Evolutionary conservation across 2,888 invertebrate species (phyloP).

Genomic region (Cephonodes hylas): DNA sequence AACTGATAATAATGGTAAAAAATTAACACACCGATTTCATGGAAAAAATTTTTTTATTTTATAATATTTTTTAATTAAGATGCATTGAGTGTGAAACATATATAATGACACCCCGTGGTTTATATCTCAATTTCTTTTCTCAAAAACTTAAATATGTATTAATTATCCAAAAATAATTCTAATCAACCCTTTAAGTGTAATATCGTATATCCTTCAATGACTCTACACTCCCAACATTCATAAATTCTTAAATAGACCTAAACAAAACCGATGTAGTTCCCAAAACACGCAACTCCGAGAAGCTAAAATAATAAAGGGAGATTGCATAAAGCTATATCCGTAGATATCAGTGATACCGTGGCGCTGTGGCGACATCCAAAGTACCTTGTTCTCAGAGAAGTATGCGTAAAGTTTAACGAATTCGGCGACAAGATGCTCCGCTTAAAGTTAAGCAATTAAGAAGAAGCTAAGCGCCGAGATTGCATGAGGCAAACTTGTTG

Average conservation of each 20-base stretch:
- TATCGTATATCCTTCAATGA: no score
- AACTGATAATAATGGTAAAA: not conserved
- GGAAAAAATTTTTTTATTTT: not conserved
- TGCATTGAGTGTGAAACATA: no score
- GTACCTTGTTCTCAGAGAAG: constrained; percentile 48
- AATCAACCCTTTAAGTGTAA: no score
- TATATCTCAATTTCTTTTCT: no score
- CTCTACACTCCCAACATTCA: no score
- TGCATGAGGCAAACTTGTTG: constrained; percentile 70
- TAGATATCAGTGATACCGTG: not conserved
- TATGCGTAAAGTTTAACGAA: constrained; percentile 66
- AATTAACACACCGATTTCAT: not conserved
- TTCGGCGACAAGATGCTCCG: constrained; percentile 57
- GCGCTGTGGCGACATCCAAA: not conserved
- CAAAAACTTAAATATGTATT: no score
- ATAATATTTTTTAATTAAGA: no score
- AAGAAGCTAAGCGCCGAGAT: constrained; percentile 69
- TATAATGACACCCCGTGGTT: no score
- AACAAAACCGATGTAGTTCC: not conserved
- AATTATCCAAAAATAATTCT: no score
- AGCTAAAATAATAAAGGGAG: not conserved
- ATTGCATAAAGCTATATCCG: not conserved
- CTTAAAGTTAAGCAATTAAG: constrained; percentile 78
- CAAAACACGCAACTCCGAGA: not conserved
- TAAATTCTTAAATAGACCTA: not conserved